These are phyloP conservation scores for Tyrannus savana DNA, from an alignment of 2,113 vertebrate species.

Conservation along the genomic window DNA sequence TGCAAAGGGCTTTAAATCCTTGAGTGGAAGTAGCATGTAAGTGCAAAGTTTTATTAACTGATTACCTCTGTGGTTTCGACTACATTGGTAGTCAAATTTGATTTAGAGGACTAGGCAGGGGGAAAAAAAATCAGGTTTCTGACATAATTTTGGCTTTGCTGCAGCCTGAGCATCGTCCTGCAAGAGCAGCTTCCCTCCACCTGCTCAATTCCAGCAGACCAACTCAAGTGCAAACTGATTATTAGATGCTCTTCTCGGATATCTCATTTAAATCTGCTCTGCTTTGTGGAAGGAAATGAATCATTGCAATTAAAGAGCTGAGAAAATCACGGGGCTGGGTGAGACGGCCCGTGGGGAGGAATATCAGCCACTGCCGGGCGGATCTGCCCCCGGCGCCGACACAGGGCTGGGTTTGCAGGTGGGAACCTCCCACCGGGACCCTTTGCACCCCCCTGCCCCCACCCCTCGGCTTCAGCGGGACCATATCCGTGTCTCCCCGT, in stretches of 20 bases:
- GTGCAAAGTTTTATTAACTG: conserved; percentile 64
- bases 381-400: accelerated
- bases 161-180: background rate
- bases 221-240: background rate
- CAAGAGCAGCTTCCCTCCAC: background rate
- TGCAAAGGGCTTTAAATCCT: conserved; percentile 64
- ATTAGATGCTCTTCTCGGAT: background rate
- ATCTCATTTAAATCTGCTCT: background rate
- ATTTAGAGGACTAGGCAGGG: background rate
- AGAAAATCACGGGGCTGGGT: background rate
- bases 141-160: background rate
- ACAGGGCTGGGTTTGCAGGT: background rate
- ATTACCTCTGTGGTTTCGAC: conserved; percentile 30
- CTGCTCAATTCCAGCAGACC: background rate
- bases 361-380: accelerated
- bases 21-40: conserved; percentile 38
- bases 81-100: conserved; percentile 38
- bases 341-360: background rate
- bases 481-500: accelerated
- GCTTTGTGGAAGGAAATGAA: conserved; percentile 17
- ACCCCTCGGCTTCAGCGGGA: accelerated
- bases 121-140: background rate
- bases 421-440: accelerated
- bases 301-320: conserved; percentile 20
- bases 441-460: background rate